These are phyloP conservation scores for Cheumatopsyche charites DNA, from an alignment of 1,140 invertebrate species.

Conservation along the genomic window DNA sequence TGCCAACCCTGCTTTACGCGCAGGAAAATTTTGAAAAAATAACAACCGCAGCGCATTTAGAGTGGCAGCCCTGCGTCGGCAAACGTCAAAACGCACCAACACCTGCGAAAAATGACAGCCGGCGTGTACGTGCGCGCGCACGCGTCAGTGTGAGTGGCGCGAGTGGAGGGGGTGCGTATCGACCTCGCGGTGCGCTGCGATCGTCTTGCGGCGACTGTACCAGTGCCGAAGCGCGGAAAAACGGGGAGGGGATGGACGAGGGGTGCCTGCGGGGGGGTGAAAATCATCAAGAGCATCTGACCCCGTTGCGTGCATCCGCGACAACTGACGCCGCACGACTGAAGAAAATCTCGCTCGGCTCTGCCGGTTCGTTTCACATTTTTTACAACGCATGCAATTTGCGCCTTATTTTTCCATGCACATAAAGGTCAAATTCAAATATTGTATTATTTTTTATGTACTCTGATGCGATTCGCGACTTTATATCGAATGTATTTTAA, in stretches of 20 bases:
- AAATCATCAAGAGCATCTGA: too few relatives aligned
- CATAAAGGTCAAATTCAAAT: background rate
- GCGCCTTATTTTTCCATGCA: background rate
- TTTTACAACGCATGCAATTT: background rate
- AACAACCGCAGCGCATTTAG: background rate
- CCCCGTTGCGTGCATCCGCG: background rate
- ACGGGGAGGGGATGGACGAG: background rate
- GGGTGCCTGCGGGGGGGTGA: background rate
- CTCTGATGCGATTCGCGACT: too few relatives aligned
- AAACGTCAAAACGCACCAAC: background rate
- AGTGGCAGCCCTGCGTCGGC: background rate
- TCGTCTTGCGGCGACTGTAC: slow-evolving; percentile 18
- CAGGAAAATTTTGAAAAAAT: background rate
- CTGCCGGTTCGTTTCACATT: background rate
- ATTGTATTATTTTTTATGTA: too few relatives aligned
- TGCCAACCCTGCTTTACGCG: background rate
- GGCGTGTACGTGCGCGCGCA: background rate
- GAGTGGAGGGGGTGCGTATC: background rate
- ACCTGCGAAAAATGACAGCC: background rate
- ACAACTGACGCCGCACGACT: background rate
- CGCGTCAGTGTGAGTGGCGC: background rate
- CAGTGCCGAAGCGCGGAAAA: background rate
- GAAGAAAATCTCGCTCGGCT: background rate
- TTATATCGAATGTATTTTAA: too few relatives aligned
- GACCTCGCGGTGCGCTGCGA: background rate